phyloP scores from a whole-genome alignment of 2,888 invertebrate species.

The Nymphalis c-album region DNA sequence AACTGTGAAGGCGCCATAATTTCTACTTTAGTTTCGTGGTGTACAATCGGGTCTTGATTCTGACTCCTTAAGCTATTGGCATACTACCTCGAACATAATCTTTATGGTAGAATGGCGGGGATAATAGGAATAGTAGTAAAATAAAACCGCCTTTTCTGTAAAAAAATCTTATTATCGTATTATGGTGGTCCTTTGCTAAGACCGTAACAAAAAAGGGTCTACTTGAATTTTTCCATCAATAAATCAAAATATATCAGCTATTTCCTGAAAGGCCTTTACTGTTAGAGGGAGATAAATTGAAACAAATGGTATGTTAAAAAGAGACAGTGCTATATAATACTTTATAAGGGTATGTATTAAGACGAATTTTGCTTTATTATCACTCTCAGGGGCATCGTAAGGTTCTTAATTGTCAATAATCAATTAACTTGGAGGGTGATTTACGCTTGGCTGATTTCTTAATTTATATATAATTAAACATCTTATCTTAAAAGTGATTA shows the following conservation, averaged over 20 bases:
- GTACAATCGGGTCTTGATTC: too few species aligned
- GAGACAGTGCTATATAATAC: background rate
- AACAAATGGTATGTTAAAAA: background rate
- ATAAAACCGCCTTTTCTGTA: too few species aligned
- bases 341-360: background rate
- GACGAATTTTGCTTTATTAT: constrained; percentile 4
- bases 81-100: too few species aligned
- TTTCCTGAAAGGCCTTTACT: background rate
- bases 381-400: background rate
- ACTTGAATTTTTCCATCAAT: constrained; percentile 1
- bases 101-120: too few species aligned
- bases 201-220: background rate
- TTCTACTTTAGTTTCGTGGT: too few species aligned
- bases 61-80: too few species aligned
- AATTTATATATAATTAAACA: too few species aligned
- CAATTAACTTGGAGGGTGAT: background rate
- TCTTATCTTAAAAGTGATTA: too few species aligned
- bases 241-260: background rate
- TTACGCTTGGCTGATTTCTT: too few species aligned
- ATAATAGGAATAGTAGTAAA: too few species aligned
- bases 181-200: background rate
- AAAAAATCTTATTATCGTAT: too few species aligned
- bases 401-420: background rate
- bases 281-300: background rate
- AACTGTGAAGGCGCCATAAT: too few species aligned